These are phyloP conservation scores for Perizoma affinitatum DNA, from an alignment of 2,888 invertebrate genomes.

Conservation along the genomic window DNA sequence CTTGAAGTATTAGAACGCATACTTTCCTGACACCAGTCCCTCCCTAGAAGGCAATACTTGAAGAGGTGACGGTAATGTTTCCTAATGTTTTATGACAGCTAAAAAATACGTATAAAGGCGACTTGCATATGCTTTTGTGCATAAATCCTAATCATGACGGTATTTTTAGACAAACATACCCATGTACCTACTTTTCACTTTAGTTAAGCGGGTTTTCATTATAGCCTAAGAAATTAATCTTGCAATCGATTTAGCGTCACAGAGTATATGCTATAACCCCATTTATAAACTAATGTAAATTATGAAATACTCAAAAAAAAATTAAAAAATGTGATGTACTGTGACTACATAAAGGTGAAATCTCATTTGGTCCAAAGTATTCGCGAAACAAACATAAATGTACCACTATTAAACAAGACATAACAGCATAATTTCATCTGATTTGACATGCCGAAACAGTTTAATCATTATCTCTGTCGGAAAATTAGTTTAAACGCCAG, in stretches of 20 bases:
- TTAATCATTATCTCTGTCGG: constrained; percentile 79
- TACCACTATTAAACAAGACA: constrained; percentile 80
- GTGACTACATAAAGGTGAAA: constrained; percentile 54
- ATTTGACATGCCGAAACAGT: constrained; percentile 84
- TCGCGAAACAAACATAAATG: constrained; percentile 68
- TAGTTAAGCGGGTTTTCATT: no score
- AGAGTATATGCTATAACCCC: no score
- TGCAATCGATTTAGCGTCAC: no score
- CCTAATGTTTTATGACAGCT: constrained; percentile 22
- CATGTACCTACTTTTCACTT: no score
- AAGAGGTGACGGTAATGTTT: constrained; percentile 22
- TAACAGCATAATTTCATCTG: constrained; percentile 84
- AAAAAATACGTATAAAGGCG: constrained; percentile 19
- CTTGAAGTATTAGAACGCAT: constrained; percentile 21
- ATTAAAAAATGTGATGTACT: no score
- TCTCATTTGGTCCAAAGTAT: constrained; percentile 69
- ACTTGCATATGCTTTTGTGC: background rate
- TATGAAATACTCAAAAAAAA: no score
- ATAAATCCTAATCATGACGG: no score
- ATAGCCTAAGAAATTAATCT: no score
- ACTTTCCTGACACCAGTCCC: constrained; percentile 25
- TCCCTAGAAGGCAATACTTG: constrained; percentile 23
- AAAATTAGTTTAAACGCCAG: constrained; percentile 59
- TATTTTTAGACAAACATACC: no score
- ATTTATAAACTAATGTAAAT: no score